phyloP scores from a whole-genome alignment of 2,888 invertebrate genomes.

The Lysandra coridon region DNA sequence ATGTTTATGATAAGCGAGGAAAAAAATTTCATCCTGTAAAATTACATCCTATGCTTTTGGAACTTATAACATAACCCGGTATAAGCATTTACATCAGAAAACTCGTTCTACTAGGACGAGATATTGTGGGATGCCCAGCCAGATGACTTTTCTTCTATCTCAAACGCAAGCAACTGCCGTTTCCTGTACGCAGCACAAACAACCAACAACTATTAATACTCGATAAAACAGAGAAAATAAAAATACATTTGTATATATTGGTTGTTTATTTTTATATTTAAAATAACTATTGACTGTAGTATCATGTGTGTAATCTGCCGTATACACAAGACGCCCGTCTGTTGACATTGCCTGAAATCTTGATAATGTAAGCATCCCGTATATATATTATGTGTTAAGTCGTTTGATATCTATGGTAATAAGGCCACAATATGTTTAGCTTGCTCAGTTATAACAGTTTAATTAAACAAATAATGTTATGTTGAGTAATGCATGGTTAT shows the following conservation, averaged over 20 bases:
- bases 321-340: constrained; percentile 28
- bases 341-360: constrained; percentile 31
- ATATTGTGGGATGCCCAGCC: no score
- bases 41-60: no score
- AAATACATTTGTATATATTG: background rate
- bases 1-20: no score
- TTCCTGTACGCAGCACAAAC: no score
- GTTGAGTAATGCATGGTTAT: background rate
- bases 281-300: background rate
- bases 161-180: background rate
- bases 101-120: no score
- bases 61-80: no score
- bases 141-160: no score
- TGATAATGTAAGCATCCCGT: constrained; percentile 29
- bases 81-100: no score
- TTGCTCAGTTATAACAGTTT: constrained; percentile 27
- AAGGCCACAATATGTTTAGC: constrained; percentile 29
- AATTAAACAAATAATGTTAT: constrained; percentile 19
- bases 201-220: no score
- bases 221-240: background rate
- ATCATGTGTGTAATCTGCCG: constrained; percentile 11
- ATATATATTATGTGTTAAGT: constrained; percentile 25
- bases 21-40: no score
- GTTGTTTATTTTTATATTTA: background rate
- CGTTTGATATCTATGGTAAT: constrained; percentile 33